Evolutionary conservation across 2,888 invertebrate species (phyloP).

Genomic region (Tetragonula carbonaria): DNA sequence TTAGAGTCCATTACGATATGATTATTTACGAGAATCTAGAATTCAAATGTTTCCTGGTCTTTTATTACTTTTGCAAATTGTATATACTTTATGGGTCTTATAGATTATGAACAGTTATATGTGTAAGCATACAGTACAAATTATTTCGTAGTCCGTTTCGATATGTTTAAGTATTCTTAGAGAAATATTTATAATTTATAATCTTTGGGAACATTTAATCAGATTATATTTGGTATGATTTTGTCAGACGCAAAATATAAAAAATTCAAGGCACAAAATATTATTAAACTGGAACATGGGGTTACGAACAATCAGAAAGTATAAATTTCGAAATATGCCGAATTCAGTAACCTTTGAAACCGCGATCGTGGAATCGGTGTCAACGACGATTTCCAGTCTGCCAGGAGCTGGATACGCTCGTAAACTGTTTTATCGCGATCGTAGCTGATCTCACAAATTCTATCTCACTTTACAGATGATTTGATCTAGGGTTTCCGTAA

Average conservation of each 20-base stretch:
- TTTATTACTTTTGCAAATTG: not conserved
- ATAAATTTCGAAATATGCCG: not conserved
- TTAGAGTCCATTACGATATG: too few species aligned
- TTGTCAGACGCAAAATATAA: not conserved
- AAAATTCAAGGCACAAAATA: slow-evolving; percentile 3
- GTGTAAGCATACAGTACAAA: not conserved
- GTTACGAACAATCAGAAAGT: not conserved
- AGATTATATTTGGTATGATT: not conserved
- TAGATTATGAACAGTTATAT: not conserved
- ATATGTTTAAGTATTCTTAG: not conserved
- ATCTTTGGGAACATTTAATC: not conserved
- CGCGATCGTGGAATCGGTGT: slow-evolving; percentile 52
- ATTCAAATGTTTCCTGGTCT: slow-evolving; percentile 3
- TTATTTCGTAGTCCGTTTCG: not conserved
- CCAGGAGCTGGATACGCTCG: slow-evolving; percentile 54
- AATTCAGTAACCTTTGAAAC: slow-evolving; percentile 13
- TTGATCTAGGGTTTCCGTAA: slow-evolving; percentile 37
- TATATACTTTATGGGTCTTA: not conserved
- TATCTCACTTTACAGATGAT: slow-evolving; percentile 53
- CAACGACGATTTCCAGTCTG: slow-evolving; percentile 53
- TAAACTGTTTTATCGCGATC: slow-evolving; percentile 71
- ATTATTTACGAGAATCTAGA: too few species aligned
- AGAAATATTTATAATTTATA: not conserved
- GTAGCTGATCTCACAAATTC: slow-evolving; percentile 59
- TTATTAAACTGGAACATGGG: not conserved